Conservation (phyloP, 2,888 invertebrate genomes). For the Cremastinae sp. region DNA sequence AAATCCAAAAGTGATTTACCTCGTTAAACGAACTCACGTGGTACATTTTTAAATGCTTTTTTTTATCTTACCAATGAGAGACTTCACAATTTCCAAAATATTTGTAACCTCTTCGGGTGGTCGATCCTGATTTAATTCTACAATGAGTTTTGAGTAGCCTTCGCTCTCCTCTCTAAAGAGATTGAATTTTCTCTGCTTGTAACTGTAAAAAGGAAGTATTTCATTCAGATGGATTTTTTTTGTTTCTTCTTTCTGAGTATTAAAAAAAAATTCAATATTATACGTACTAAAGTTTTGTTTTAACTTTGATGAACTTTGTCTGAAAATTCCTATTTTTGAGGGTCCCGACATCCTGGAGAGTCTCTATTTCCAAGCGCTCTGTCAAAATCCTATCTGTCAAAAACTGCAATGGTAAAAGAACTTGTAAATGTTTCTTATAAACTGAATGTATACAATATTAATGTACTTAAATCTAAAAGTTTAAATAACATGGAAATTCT, state of each 20-base stretch:
- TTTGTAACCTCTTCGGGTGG: conserved; percentile 84
- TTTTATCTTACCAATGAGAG: conserved; percentile 89
- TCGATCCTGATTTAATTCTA: conserved; percentile 94
- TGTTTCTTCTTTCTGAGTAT: background rate
- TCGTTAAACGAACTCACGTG: background rate
- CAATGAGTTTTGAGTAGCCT: conserved; percentile 97
- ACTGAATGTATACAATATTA: background rate
- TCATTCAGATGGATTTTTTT: background rate
- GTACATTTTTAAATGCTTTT: background rate
- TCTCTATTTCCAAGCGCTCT: conserved; percentile 96
- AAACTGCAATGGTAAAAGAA: conserved; percentile 78
- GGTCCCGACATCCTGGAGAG: conserved; percentile 94
- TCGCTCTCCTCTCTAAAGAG: conserved; percentile 99
- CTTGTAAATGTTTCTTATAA: no score
- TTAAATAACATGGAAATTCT: no score
- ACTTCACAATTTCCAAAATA: conserved; percentile 93
- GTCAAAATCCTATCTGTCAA: conserved; percentile 93
- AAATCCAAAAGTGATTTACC: background rate
- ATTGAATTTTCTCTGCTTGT: conserved; percentile 99
- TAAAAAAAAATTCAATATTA: conserved; percentile 33
- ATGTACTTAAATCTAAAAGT: no score
- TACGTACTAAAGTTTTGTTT: conserved; percentile 98
- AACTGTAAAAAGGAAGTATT: conserved; percentile 84
- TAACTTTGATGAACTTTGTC: conserved; percentile 97
- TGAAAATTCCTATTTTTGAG: conserved; percentile 94